Evolutionary conservation across 37 sponge, comb jelly and placozoan species (phyloP).

Genomic region (Theonella swinhoei): DNA sequence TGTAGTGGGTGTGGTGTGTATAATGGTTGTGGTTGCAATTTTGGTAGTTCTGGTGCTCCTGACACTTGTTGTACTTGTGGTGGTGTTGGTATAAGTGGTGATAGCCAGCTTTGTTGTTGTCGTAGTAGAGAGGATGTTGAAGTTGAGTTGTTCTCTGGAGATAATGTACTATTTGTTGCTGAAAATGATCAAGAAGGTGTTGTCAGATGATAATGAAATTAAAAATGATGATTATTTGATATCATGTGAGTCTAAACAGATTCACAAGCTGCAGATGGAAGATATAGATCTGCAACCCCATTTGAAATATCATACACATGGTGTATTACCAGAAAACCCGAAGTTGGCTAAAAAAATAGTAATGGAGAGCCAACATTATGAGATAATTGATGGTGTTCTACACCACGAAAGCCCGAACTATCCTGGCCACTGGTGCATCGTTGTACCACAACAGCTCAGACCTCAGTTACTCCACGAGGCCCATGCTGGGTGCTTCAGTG

Average conservation of each 20-base stretch:
- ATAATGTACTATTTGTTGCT: not conserved
- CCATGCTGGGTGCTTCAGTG: conserved; percentile 16
- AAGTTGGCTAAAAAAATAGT: conserved; percentile 25
- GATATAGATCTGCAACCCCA: conserved; percentile 6
- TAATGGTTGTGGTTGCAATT: not conserved
- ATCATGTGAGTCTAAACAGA: not conserved
- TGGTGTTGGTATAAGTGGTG: not conserved
- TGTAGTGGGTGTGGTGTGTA: not conserved
- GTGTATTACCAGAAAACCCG: conserved; percentile 18
- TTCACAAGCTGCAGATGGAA: conserved; percentile 1
- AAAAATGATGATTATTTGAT: not conserved
- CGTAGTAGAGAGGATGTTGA: not conserved
- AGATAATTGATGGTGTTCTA: conserved; percentile 16
- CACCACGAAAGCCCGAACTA: not conserved
- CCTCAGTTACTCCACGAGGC: not conserved
- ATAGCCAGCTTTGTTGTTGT: not conserved
- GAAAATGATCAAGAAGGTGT: not conserved
- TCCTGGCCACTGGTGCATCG: conserved; percentile 6
- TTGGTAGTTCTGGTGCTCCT: not conserved
- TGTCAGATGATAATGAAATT: not conserved
- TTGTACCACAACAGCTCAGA: conserved; percentile 4
- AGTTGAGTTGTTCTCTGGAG: not conserved
- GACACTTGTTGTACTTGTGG: not conserved
- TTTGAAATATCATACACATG: not conserved
- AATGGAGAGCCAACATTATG: conserved; percentile 2